Evolutionary conservation across 2,113 vertebrate genomes (phyloP), one percentile per base, ranked within the genome.

Genomic region (Nannobrachium achirus): DNA sequence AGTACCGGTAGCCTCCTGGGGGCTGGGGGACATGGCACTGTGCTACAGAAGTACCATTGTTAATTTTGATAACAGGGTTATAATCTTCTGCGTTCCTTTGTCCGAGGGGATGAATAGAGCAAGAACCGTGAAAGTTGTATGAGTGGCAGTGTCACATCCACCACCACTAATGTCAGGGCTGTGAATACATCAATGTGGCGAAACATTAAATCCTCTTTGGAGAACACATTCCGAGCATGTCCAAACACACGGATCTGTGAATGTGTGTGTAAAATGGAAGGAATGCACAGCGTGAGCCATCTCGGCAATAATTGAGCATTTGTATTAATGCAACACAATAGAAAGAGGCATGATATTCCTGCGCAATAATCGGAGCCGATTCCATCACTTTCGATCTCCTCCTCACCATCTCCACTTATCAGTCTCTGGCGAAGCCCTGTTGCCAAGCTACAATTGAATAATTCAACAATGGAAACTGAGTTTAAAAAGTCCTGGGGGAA

Each of bases 211-310:
- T 68, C 38, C 52, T 74, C 58, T 62, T 60, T 44, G 39, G 63
- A 52, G 63, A 84, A 69, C 80, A 69, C 80, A 87, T 81, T 83
- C 85, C 75, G 45, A 78, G 75, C 88, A 64, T 83, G 83, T 89
- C 80, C 75, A 64, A 86, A 89, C 86, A 87, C 77, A 80, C 73
- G 48, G 55, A 57, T 61, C 59, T 76, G 49, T 9, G 38, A 73
- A 59, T 60, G 67, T 60, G 67, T 63, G 69, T n/a, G 71, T 76
- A 57, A 69, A 78, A 86, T 63, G 71, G 80, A 84, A 87, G 83
- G 85, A 89, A 90, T 88, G 82, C 66, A 18, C 10, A 18, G 75
- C 42, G 38, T 63, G 55, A 45, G 69, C 49, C 4, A 45, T 56
- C 56, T 62, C 62, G 46, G 59, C 63, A 63, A 59, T 75, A 81